Conservation (phyloP, 2,888 invertebrate genomes). For the Cephus pulcher region DNA sequence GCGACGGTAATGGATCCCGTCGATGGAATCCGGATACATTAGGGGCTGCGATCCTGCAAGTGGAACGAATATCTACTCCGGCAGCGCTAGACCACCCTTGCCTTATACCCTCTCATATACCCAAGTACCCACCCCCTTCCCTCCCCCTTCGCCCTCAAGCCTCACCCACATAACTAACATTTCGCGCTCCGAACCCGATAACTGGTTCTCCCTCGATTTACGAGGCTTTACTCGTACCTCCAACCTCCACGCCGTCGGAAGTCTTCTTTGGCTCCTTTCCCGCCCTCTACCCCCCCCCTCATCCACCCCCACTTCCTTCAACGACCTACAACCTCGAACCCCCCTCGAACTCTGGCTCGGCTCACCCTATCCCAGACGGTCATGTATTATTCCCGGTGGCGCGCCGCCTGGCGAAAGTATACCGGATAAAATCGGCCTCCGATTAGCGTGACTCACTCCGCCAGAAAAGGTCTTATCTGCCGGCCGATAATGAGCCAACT, state of each 20-base stretch:
- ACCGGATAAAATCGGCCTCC: background rate
- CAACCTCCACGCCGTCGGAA: background rate
- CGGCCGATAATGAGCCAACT: background rate
- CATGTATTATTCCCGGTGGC: background rate
- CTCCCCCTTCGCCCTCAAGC: slow-evolving; percentile 21
- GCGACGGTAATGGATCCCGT: slow-evolving; percentile 29
- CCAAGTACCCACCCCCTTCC: background rate
- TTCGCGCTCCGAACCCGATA: slow-evolving; percentile 42
- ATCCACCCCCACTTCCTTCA: background rate
- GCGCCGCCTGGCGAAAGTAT: background rate
- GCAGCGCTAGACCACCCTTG: background rate
- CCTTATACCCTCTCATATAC: background rate
- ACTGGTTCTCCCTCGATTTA: slow-evolving; percentile 46
- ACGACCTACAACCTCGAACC: background rate
- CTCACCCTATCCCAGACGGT: background rate
- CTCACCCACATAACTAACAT: slow-evolving; percentile 45
- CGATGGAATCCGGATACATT: slow-evolving; percentile 31
- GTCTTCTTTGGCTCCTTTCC: background rate
- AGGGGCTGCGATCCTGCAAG: slow-evolving; percentile 34
- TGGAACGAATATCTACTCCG: slow-evolving; percentile 37
- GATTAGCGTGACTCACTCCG: background rate
- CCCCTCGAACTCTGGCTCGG: background rate
- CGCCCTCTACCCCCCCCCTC: background rate
- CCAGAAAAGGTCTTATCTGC: background rate
- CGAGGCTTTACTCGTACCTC: slow-evolving; percentile 32